These are phyloP conservation scores for Anniella stebbinsi DNA, from an alignment of 2,797 vertebrate genomes.

Conservation along the genomic window DNA sequence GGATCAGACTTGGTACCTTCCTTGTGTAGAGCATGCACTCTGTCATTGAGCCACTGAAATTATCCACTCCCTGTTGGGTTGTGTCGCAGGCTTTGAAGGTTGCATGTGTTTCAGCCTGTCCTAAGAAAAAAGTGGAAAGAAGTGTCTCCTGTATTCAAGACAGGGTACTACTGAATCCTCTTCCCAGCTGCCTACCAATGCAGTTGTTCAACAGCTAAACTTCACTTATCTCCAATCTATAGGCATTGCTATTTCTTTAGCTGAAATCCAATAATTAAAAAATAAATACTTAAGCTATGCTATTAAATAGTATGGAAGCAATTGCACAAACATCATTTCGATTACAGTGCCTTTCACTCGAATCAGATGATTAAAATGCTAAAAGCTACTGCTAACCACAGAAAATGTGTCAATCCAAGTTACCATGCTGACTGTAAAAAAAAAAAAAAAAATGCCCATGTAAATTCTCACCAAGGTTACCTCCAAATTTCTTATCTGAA, in stretches of 20 bases:
- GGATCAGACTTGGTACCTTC: too few relatives aligned
- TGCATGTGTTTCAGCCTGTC: background rate
- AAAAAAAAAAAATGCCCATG: background rate
- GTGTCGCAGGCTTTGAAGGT: background rate
- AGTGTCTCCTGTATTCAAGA: background rate
- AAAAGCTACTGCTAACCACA: background rate
- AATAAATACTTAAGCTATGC: background rate
- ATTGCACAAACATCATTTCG: background rate
- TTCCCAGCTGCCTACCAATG: background rate
- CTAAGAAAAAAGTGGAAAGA: background rate
- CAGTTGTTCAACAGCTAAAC: background rate
- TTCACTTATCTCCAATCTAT: background rate
- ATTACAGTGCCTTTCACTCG: background rate
- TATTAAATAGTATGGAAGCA: slow-evolving; percentile 9
- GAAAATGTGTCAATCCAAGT: background rate
- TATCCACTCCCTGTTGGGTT: background rate
- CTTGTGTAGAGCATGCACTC: too few relatives aligned
- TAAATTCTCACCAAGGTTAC: background rate
- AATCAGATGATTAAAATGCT: background rate
- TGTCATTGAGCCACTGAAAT: background rate
- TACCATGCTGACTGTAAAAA: background rate
- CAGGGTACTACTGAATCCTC: background rate
- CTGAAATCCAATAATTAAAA: slow-evolving; percentile 18
- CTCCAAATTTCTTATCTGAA: background rate
- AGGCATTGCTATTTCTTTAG: slow-evolving; percentile 4